Conservation (phyloP, 2,113 vertebrate genomes). For the Ptyas mucosa region DNA sequence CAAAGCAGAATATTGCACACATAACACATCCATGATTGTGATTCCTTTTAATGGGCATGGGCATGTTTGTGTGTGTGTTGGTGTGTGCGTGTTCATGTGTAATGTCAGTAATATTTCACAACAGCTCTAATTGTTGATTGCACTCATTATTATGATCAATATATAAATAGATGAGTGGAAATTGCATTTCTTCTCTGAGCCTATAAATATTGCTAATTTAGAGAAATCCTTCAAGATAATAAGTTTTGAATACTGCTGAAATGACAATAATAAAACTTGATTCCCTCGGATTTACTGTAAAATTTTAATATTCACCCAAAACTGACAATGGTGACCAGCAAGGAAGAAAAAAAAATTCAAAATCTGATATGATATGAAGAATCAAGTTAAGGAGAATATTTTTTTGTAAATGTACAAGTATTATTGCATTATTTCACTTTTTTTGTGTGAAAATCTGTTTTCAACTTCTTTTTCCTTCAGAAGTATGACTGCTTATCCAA, state of each 20-base stretch:
- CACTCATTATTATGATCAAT: constrained; percentile 16
- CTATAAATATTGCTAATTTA: constrained; percentile 2
- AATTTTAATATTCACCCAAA: background rate
- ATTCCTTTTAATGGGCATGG: background rate
- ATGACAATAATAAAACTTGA: background rate
- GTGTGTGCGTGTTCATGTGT: background rate
- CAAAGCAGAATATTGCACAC: constrained; percentile 23
- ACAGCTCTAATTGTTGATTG: constrained; percentile 26
- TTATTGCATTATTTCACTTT: background rate
- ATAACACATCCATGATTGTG: constrained; percentile 12
- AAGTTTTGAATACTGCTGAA: background rate
- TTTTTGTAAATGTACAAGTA: background rate
- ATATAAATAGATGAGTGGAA: constrained; percentile 29
- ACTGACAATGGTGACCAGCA: background rate
- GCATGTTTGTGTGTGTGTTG: background rate
- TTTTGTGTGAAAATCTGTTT: background rate
- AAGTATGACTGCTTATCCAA: background rate
- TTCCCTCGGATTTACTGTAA: background rate
- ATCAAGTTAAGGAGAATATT: background rate
- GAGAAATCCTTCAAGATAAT: background rate
- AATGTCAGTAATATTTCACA: constrained; percentile 30
- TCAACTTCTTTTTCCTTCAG: background rate
- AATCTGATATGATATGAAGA: background rate
- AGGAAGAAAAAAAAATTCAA: background rate
- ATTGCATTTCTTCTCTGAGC: background rate